These are phyloP conservation scores for Drosophila melanogaster DNA, from an alignment of 1,140 invertebrate genomes.

Conservation along the genomic window Release_6_plus_ISO1_MT NT_037436.4:2562001-2562500, in stretches of 20 bases:
- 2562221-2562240: constrained; percentile 84
- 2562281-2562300: constrained; percentile 75
- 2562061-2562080: constrained; percentile 81
- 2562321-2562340: constrained; percentile 89
- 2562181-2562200: constrained; percentile 15
- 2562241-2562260: constrained; percentile 88
- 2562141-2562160: constrained; percentile 1
- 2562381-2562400: constrained; percentile 90
- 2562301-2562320: constrained; percentile 83
- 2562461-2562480: not conserved
- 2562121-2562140: constrained; percentile 20
- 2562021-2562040: constrained; percentile 92
- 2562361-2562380: constrained; percentile 92
- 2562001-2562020: constrained; percentile 87
- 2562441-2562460: constrained; percentile 18
- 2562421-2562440: constrained; percentile 86
- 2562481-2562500: constrained; percentile 2
- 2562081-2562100: constrained; percentile 47
- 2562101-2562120: constrained; percentile 21
- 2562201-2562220: constrained; percentile 30
- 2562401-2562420: constrained; percentile 89
- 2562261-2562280: constrained; percentile 85
- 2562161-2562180: constrained; percentile 18
- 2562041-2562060: constrained; percentile 91
- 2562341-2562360: constrained; percentile 90